Conservation (phyloP, 2,888 invertebrate genomes). For the Chrysolina oricalcia region DNA sequence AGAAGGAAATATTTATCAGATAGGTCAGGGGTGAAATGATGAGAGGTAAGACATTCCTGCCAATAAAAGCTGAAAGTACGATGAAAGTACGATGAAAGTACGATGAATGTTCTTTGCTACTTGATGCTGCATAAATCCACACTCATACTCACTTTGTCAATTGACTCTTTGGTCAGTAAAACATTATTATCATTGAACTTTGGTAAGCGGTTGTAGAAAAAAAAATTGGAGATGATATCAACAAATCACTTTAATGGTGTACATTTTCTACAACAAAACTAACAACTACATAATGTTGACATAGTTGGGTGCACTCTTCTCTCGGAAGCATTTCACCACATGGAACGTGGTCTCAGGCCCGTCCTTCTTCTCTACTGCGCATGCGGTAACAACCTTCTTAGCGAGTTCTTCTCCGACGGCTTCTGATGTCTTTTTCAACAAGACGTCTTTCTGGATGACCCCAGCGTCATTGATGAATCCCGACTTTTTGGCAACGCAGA, state of each 20-base stretch:
- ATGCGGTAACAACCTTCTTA: slow-evolving; percentile 53
- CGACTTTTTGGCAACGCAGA: slow-evolving; percentile 58
- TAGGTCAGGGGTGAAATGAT: no score
- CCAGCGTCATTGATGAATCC: slow-evolving; percentile 59
- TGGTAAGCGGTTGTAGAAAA: no score
- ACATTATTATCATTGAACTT: no score
- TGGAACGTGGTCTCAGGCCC: slow-evolving; percentile 55
- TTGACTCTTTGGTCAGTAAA: no score
- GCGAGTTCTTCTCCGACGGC: slow-evolving; percentile 40
- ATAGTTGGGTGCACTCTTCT: slow-evolving; percentile 45
- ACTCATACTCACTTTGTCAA: no score
- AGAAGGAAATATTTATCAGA: no score
- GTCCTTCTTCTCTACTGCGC: slow-evolving; percentile 53
- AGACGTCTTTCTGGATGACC: slow-evolving; percentile 52
- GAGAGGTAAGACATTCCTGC: no score
- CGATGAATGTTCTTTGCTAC: no score
- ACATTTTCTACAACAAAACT: background rate
- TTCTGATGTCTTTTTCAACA: slow-evolving; percentile 48
- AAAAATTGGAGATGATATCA: background rate
- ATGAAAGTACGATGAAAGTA: no score
- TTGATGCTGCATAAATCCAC: no score
- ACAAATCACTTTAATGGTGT: background rate
- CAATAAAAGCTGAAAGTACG: no score
- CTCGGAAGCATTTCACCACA: slow-evolving; percentile 58
- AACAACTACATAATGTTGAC: background rate